These are phyloP conservation scores for Arizona elegans DNA, from an alignment of 2,113 vertebrate genomes.

Conservation along the genomic window DNA sequence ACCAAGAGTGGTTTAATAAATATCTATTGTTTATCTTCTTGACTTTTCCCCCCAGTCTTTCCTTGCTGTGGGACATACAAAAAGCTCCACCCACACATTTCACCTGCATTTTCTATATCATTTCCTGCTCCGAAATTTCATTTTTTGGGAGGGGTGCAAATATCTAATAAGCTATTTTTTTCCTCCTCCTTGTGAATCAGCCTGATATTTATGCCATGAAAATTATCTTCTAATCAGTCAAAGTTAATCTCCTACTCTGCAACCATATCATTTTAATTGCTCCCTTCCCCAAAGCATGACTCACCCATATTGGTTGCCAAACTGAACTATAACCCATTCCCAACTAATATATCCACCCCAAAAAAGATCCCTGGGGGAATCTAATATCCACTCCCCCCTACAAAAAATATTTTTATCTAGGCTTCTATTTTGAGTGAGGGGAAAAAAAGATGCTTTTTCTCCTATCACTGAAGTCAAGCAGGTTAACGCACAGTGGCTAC, in stretches of 20 bases:
- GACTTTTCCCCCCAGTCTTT: not conserved
- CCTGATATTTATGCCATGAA: not conserved
- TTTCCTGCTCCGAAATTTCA: not conserved
- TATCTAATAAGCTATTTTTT: not conserved
- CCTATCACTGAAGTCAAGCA: not conserved
- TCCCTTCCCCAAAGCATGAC: not conserved
- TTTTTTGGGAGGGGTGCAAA: not conserved
- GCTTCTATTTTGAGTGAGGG: not conserved
- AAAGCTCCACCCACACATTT: not conserved
- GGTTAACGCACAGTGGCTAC: not conserved
- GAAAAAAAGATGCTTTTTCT: accelerated
- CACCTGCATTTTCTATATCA: not conserved
- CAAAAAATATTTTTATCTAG: not conserved
- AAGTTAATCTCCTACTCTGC: not conserved
- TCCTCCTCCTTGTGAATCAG: not conserved
- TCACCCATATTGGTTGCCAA: not conserved
- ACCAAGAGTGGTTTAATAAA: not conserved
- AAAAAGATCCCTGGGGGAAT: not conserved
- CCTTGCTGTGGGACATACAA: not conserved
- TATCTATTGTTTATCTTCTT: not conserved
- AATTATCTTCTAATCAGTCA: not conserved
- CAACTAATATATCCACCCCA: not conserved
- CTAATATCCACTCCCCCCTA: not conserved
- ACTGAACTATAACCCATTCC: not conserved
- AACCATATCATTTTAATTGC: not conserved